phyloP scores from a whole-genome alignment of 2,797 vertebrate species.

The Ceyx erithaca region DNA sequence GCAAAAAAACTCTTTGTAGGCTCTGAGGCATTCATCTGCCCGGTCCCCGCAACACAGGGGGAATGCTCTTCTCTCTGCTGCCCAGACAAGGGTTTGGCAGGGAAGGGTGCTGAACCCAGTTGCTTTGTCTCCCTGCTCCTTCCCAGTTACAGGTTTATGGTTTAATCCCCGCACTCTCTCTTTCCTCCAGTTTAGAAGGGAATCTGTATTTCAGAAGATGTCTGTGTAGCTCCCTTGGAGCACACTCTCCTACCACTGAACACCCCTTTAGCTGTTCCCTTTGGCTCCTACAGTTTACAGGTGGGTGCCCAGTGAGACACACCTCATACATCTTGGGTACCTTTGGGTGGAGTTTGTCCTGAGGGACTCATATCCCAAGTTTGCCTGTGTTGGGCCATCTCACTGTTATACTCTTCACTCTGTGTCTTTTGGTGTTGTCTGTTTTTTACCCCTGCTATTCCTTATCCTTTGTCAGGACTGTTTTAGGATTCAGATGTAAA shows the following conservation, averaged over 20 bases:
- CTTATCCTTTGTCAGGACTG: background rate
- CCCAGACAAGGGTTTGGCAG: background rate
- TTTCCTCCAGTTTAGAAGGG: background rate
- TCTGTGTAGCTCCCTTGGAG: background rate
- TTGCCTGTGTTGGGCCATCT: background rate
- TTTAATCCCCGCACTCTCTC: background rate
- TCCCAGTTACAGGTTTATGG: background rate
- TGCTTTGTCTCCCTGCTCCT: background rate
- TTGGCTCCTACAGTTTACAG: background rate
- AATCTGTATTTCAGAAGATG: background rate
- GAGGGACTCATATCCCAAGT: background rate
- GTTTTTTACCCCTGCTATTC: background rate
- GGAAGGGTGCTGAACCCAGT: background rate
- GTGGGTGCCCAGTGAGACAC: background rate
- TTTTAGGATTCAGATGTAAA: background rate
- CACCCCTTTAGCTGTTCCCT: background rate
- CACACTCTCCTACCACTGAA: background rate
- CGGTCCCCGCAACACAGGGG: background rate
- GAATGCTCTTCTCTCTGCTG: background rate
- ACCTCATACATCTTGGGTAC: fast-evolving
- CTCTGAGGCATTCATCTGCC: background rate
- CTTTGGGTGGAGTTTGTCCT: background rate
- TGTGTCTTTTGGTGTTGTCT: background rate
- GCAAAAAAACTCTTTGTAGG: background rate
- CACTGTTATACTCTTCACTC: background rate